Conservation (phyloP, 2,888 invertebrate species). For the Rhogogaster chlorosoma region DNA sequence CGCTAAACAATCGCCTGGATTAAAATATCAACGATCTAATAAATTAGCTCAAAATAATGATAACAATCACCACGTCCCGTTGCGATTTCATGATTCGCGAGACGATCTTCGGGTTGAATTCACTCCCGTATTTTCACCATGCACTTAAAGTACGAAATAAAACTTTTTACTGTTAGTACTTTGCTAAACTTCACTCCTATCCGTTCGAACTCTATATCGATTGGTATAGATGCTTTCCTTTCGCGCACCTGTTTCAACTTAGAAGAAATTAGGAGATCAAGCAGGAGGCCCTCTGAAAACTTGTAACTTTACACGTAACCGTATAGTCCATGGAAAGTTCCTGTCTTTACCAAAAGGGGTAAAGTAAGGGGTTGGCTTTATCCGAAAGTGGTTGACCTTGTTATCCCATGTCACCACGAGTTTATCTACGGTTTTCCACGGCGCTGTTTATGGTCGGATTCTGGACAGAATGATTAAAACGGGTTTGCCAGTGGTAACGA, state of each 20-base stretch:
- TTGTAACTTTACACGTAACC: slow-evolving; percentile 27
- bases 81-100: background rate
- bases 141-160: slow-evolving; percentile 23
- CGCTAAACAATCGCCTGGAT: background rate
- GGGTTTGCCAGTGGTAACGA: background rate
- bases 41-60: background rate
- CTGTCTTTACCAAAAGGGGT: slow-evolving; percentile 15
- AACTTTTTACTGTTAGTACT: slow-evolving; percentile 8
- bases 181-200: slow-evolving; percentile 18
- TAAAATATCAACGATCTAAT: background rate
- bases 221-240: background rate
- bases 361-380: background rate
- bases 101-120: background rate
- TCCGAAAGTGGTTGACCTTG: slow-evolving; percentile 20
- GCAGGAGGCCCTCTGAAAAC: slow-evolving; percentile 4
- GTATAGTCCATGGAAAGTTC: background rate
- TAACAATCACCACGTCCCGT: background rate
- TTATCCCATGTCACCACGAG: background rate
- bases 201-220: slow-evolving; percentile 4
- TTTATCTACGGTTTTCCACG: background rate
- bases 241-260: slow-evolving; percentile 4
- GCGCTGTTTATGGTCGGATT: background rate
- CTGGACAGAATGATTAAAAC: background rate
- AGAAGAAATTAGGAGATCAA: slow-evolving; percentile 22
- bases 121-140: background rate